phyloP scores from a whole-genome alignment of 2,797 vertebrate species.

The Dendrocincla tyrannina region DNA sequence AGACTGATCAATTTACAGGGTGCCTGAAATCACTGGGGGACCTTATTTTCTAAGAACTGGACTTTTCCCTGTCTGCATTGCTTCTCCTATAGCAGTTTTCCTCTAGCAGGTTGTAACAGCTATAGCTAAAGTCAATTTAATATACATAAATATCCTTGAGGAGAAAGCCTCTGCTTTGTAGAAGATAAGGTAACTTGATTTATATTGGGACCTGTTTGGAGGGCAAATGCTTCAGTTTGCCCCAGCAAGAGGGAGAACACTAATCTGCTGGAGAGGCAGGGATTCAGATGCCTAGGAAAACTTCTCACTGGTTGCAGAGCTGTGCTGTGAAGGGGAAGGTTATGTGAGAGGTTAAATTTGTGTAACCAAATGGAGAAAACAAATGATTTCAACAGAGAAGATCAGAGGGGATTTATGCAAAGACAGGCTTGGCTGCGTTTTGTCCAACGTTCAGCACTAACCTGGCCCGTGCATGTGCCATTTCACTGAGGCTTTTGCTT shows the following conservation, averaged over 20 bases:
- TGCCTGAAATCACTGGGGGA: not conserved
- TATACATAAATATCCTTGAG: not conserved
- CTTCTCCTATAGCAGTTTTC: not conserved
- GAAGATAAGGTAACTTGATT: not conserved
- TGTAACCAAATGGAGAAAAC: slow-evolving; percentile 64
- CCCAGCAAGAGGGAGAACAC: not conserved
- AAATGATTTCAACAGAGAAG: slow-evolving; percentile 55
- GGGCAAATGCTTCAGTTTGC: not conserved
- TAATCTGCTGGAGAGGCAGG: not conserved
- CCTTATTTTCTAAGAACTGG: slow-evolving; percentile 19
- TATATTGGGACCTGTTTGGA: not conserved
- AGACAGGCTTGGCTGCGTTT: slow-evolving; percentile 34
- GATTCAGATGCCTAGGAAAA: slow-evolving; percentile 46
- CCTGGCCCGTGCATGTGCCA: not conserved
- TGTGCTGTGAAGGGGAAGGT: slow-evolving; percentile 50
- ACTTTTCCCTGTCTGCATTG: not conserved
- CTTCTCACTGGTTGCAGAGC: slow-evolving; percentile 24
- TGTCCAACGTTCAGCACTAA: not conserved
- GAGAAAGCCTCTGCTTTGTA: not conserved
- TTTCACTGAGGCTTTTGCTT: not conserved
- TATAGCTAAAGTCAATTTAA: not conserved
- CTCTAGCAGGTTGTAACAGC: not conserved
- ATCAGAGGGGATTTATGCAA: slow-evolving; percentile 7
- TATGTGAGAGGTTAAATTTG: slow-evolving; percentile 51
- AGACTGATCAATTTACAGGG: slow-evolving; percentile 51